Evolutionary conservation across 2,113 vertebrate species (phyloP).

Genomic region (Xenopus laevis): DNA sequence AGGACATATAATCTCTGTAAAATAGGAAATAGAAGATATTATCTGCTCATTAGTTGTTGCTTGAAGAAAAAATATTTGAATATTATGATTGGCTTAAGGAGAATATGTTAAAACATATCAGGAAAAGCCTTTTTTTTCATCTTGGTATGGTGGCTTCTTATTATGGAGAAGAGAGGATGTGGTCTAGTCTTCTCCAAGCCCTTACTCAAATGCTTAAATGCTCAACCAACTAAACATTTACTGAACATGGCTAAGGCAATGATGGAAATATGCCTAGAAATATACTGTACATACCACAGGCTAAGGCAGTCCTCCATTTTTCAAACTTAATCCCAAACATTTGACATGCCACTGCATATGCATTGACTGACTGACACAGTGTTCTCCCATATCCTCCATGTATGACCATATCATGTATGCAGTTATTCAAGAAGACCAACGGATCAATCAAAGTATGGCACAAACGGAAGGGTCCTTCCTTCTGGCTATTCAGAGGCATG

Average conservation of each 20-base stretch:
- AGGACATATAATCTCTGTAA: conserved; percentile 57
- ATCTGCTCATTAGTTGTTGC: no score
- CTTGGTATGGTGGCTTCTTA: no score
- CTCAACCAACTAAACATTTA: no score
- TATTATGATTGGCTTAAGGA: no score
- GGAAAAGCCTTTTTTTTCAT: no score
- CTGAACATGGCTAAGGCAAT: no score
- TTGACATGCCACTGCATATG: conserved; percentile 12
- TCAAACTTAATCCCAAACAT: conserved; percentile 3
- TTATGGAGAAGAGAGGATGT: no score
- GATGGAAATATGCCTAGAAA: no score
- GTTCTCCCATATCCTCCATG: not conserved
- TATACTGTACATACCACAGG: conserved; percentile 9
- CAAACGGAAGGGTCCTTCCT: not conserved
- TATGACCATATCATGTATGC: conserved; percentile 18
- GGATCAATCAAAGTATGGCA: not conserved
- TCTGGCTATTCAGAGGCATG: not conserved
- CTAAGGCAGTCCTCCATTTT: conserved; percentile 10
- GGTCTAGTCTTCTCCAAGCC: no score
- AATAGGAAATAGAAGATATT: not conserved
- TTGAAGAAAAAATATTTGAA: no score
- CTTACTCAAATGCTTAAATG: no score
- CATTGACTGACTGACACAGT: conserved; percentile 4
- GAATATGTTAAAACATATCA: no score
- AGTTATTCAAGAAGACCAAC: not conserved